These are phyloP conservation scores for Apantesis nais DNA, from an alignment of 2,888 invertebrate species.

Conservation along the genomic window DNA sequence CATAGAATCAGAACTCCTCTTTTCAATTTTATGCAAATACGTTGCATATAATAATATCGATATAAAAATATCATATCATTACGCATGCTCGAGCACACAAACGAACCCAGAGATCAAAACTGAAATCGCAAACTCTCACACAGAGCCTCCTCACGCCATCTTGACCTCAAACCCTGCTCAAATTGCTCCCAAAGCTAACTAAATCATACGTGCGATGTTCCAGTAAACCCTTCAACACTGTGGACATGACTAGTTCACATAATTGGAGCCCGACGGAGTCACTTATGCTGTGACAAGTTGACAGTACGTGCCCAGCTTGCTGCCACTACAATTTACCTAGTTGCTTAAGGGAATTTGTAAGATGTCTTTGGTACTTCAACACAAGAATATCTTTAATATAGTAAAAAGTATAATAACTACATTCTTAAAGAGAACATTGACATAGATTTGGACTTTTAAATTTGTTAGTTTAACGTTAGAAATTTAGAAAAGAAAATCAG, in stretches of 20 bases:
- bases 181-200: conserved; percentile 48
- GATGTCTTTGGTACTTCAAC: conserved; percentile 1
- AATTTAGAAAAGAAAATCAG: too few species aligned
- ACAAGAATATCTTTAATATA: neutral
- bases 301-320: conserved; percentile 47
- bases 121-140: conserved; percentile 10
- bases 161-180: conserved; percentile 46
- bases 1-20: neutral
- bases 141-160: conserved; percentile 36
- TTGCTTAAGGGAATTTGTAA: conserved; percentile 28
- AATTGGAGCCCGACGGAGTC: conserved; percentile 52
- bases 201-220: conserved; percentile 50
- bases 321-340: conserved; percentile 47
- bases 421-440: too few species aligned
- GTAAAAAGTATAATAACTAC: neutral
- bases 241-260: conserved; percentile 48
- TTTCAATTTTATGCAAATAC: neutral
- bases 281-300: conserved; percentile 51
- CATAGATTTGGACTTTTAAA: too few species aligned
- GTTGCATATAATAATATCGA: neutral
- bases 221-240: conserved; percentile 43
- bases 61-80: neutral
- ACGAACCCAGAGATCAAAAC: conserved; percentile 2
- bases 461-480: too few species aligned
- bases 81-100: neutral